phyloP scores from a whole-genome alignment of 2,888 invertebrate species.

The Trichopoda pennipes region DNA sequence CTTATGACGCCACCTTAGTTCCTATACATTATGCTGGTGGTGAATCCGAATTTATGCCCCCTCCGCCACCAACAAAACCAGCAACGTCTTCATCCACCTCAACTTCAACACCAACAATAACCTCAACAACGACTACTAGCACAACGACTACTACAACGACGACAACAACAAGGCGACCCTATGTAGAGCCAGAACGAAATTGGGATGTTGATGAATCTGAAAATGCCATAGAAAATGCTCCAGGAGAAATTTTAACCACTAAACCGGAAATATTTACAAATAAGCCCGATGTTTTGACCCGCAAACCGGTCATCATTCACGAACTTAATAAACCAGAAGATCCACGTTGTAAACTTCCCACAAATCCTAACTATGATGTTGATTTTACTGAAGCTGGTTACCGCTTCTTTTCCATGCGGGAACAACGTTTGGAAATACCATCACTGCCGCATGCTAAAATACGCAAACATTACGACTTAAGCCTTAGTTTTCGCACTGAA shows the following conservation, averaged over 20 bases:
- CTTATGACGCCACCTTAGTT: constrained; percentile 75
- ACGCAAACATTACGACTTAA: constrained; percentile 86
- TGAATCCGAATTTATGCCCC: constrained; percentile 71
- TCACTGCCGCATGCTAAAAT: constrained; percentile 83
- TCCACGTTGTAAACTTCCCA: constrained; percentile 77
- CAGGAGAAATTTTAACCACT: constrained; percentile 63
- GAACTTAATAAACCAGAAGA: constrained; percentile 76
- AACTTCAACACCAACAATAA: constrained; percentile 72
- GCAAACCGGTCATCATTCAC: constrained; percentile 67
- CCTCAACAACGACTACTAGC: constrained; percentile 74
- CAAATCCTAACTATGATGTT: constrained; percentile 78
- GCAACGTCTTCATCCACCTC: constrained; percentile 69
- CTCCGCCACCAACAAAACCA: constrained; percentile 69
- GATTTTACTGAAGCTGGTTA: constrained; percentile 77
- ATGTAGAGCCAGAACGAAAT: constrained; percentile 36
- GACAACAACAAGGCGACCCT: constrained; percentile 58
- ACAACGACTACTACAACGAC: constrained; percentile 72
- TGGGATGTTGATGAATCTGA: constrained; percentile 71
- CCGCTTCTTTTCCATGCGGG: constrained; percentile 82
- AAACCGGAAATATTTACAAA: constrained; percentile 45
- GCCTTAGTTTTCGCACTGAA: constrained; percentile 88
- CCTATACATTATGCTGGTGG: constrained; percentile 76
- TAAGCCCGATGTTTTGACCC: constrained; percentile 71
- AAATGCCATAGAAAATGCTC: constrained; percentile 57
- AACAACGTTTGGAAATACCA: constrained; percentile 87